Evolutionary conservation across 2,797 vertebrate species (phyloP).

Genomic region (Characodon lateralis): DNA sequence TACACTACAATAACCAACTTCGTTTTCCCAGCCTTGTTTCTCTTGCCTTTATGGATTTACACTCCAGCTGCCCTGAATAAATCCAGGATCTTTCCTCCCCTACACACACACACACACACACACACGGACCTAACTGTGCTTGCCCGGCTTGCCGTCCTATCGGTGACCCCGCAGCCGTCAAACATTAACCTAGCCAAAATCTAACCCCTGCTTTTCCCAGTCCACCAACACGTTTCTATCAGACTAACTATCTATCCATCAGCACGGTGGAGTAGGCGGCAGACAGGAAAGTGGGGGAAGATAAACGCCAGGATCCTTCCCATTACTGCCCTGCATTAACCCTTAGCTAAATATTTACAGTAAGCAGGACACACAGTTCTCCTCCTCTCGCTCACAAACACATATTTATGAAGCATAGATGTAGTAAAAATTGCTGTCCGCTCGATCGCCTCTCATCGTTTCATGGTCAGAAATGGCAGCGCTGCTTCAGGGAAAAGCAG

Average conservation of each 20-base stretch:
- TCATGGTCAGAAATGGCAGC: conserved; percentile 30
- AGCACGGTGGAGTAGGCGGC: conserved; percentile 57
- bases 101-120: conserved; percentile 3
- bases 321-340: conserved; percentile 81
- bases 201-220: conserved; percentile 61
- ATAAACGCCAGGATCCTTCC: conserved; percentile 69
- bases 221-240: conserved; percentile 69
- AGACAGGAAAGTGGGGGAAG: conserved; percentile 48
- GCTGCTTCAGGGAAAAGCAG: conserved; percentile 32
- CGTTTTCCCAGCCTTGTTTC: not conserved
- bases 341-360: conserved; percentile 85
- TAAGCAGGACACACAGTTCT: conserved; percentile 50
- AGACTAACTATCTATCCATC: conserved; percentile 75
- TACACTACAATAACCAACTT: not conserved
- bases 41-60: conserved; percentile 8
- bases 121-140: conserved; percentile 11
- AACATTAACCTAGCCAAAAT: conserved; percentile 80
- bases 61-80: conserved; percentile 31
- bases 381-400: conserved; percentile 26
- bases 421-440: conserved; percentile 20
- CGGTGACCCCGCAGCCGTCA: conserved; percentile 67
- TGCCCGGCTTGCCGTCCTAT: conserved; percentile 50
- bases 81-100: conserved; percentile 41
- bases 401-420: conserved; percentile 19
- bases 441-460: conserved; percentile 37